Conservation (phyloP, 1,140 invertebrate genomes). For the Melitaea cinxia region DNA sequence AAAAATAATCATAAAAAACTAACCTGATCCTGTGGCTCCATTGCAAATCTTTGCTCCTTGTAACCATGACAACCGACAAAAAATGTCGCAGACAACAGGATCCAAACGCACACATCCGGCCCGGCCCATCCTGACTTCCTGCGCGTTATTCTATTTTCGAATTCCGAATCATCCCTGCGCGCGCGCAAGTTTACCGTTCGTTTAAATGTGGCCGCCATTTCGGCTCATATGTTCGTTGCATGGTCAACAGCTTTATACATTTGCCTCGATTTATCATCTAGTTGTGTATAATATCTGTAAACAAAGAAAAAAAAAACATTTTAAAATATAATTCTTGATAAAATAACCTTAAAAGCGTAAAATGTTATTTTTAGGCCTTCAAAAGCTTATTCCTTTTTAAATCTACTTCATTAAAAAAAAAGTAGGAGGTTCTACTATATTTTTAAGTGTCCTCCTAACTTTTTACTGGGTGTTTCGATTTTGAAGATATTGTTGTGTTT, state of each 20-base stretch:
- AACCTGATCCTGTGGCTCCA: constrained; percentile 75
- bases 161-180: constrained; percentile 55
- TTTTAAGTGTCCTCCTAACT: no score
- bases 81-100: constrained; percentile 45
- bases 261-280: constrained; percentile 46
- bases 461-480: no score
- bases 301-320: constrained; percentile 35
- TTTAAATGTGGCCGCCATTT: constrained; percentile 57
- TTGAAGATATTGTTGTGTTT: no score
- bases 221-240: constrained; percentile 55
- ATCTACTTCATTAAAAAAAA: no score
- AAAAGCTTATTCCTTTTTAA: no score
- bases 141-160: constrained; percentile 57
- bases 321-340: no score
- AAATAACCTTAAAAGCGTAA: no score
- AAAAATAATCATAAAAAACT: constrained; percentile 14
- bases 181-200: constrained; percentile 53
- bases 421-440: no score
- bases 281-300: constrained; percentile 52
- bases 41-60: constrained; percentile 73
- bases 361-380: no score
- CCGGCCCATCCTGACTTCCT: constrained; percentile 49
- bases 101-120: constrained; percentile 56
- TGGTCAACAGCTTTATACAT: constrained; percentile 46
- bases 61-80: constrained; percentile 64